phyloP scores from a whole-genome alignment of 2,888 invertebrate species.

The Tenthredo livida region DNA sequence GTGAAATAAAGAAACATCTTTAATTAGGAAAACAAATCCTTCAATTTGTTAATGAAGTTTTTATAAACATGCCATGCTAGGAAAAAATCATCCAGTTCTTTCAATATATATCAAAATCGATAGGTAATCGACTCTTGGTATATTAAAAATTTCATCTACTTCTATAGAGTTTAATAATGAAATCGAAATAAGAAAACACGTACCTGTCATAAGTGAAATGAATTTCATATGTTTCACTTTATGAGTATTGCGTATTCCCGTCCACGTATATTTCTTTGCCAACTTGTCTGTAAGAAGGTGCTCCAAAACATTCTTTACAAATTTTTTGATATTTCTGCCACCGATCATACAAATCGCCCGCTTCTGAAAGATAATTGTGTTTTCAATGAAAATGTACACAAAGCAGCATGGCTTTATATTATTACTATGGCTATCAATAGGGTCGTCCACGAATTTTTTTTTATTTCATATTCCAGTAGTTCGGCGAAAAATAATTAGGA shows the following conservation, averaged over 20 bases:
- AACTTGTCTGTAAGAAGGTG: background rate
- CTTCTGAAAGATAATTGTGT: background rate
- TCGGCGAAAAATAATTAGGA: too few relatives aligned
- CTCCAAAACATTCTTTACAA: background rate
- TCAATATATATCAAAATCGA: background rate
- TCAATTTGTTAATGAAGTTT: background rate
- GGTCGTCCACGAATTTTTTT: too few relatives aligned
- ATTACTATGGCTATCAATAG: background rate
- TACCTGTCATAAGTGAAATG: conserved; percentile 3
- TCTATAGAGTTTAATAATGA: background rate
- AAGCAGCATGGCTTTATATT: background rate
- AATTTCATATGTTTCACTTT: background rate
- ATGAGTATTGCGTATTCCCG: background rate
- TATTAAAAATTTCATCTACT: background rate
- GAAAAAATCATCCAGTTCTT: background rate
- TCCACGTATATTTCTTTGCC: background rate
- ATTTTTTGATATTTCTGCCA: background rate
- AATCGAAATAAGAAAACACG: background rate
- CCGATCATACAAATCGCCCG: background rate
- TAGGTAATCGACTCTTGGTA: too few relatives aligned
- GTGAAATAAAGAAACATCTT: background rate
- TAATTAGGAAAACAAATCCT: background rate
- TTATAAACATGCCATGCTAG: conserved; percentile 2
- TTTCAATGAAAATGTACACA: background rate
- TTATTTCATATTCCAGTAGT: too few relatives aligned